Evolutionary conservation across 2,113 vertebrate genomes (phyloP), one percentile per base, ranked within the genome.

Genomic region (Pteronura brasiliensis): DNA sequence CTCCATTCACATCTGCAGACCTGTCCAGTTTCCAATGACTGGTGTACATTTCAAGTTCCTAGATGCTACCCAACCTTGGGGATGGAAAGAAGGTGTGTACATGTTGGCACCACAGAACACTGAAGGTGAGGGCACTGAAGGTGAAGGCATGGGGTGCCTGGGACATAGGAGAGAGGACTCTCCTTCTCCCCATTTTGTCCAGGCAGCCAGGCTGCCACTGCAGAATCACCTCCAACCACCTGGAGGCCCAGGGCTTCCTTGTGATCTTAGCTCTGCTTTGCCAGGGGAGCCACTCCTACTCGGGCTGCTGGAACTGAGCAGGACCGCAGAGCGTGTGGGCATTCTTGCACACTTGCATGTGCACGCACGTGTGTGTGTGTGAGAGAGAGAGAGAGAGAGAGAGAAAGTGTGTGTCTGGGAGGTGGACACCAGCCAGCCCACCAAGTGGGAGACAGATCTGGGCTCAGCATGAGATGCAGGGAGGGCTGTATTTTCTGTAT

Each of bases 1-100:
- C 77, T 34, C 88, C 81, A 76, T 94, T 96, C 82, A 84, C 85
- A 98, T 93, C 85, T 96, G 93, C 61, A 88, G 17, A 93, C 82
- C 71, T 96, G 71, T 87, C 67, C 52, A 90, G 14, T 65, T 96
- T 97, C 84, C 95, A 96, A 34, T 93, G 88, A 94, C 1, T 85
- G 84, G n/a, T 81, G 88, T 82, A 83, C 0, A 23, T 94, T 95
- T 90, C 92, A 61, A 59, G 88, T 93, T 92, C 84, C 83, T 67
- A 57, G 44, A 8, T 74, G 86, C 27, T 85, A 29, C 31, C 21
- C 61, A 31, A 17, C 7, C 44, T 69, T 27, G 67, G 21, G 29
- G 25, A 6, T 57, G 63, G 13, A 31, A 20, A 80, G 72, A 59
- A 57, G 15, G 42, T 39, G 65, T 71, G 8, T 42, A 3, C 6